Percentiles rank a stretch among this genome's conserved stretches.
phyloP scores from a whole-genome alignment of 2,888 invertebrate species.

The Timema cristinae region DNA sequence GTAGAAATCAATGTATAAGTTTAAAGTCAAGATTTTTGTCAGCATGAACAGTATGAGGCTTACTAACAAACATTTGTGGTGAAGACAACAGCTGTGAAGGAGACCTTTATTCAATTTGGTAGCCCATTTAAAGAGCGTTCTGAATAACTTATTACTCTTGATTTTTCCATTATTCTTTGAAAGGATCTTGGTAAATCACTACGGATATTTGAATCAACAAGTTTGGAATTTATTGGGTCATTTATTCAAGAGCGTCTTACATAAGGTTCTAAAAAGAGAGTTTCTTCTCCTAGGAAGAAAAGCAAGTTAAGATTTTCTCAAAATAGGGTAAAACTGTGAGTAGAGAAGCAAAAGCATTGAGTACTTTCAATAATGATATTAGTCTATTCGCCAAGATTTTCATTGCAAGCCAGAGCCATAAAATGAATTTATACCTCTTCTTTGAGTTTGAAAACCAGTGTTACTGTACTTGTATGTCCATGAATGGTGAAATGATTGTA shows the following conservation, averaged over 20 bases:
- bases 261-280: not conserved
- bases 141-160: conserved; percentile 4
- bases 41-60: not conserved
- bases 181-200: not conserved
- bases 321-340: not conserved
- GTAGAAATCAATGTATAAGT: not conserved
- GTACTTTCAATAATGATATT: not conserved
- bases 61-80: not conserved
- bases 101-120: not conserved
- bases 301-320: not conserved
- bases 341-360: not conserved
- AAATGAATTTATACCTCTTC: not conserved
- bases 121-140: not conserved
- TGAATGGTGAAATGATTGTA: too few relatives aligned
- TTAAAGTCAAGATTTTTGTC: not conserved
- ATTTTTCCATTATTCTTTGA: not conserved
- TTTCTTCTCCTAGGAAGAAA: not conserved
- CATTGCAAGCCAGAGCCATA: not conserved
- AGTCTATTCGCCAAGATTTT: not conserved
- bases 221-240: not conserved
- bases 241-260: conserved; percentile 3
- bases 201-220: not conserved
- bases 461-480: too few relatives aligned
- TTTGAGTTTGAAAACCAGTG: not conserved
- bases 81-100: not conserved